These are phyloP conservation scores for Pristionchus mayeri DNA, from an alignment of 2,888 invertebrate genomes.

Conservation along the genomic window DNA sequence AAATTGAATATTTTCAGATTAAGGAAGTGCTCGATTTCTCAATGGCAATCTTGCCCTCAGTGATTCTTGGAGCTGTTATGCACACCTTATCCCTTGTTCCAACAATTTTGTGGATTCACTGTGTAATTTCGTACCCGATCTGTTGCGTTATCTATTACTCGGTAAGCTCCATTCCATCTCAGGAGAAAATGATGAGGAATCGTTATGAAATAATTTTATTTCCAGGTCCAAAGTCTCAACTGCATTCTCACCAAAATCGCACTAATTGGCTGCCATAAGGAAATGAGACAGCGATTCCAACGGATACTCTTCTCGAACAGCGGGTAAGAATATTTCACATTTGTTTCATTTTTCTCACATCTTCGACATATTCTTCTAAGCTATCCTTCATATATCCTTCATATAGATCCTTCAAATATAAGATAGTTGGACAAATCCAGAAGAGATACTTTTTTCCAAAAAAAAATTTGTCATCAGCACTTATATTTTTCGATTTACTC, in stretches of 20 bases:
- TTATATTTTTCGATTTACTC: too few species aligned
- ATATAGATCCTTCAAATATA: too few species aligned
- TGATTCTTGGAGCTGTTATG: background rate
- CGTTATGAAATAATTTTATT: too few species aligned
- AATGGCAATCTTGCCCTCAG: background rate
- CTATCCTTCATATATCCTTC: too few species aligned
- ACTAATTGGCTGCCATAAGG: background rate
- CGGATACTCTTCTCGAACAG: too few species aligned
- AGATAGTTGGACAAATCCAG: too few species aligned
- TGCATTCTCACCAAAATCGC: background rate
- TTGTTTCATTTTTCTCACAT: too few species aligned
- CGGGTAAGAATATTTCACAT: too few species aligned
- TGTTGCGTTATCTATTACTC: background rate
- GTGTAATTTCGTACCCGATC: background rate
- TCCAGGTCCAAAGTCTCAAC: slow-evolving; percentile 8
- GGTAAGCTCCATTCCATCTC: background rate
- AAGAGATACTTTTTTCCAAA: too few species aligned
- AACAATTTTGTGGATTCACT: background rate
- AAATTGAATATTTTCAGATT: too few species aligned
- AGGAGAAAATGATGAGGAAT: too few species aligned
- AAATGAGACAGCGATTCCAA: background rate
- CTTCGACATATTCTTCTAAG: background rate
- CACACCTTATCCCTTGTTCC: background rate
- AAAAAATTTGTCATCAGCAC: too few species aligned
- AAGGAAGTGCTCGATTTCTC: background rate